Percentiles rank a stretch among this genome's conserved stretches.
Conservation (phyloP, 92 coral and sea anemone species). For the Epizoanthus rinbou region DNA sequence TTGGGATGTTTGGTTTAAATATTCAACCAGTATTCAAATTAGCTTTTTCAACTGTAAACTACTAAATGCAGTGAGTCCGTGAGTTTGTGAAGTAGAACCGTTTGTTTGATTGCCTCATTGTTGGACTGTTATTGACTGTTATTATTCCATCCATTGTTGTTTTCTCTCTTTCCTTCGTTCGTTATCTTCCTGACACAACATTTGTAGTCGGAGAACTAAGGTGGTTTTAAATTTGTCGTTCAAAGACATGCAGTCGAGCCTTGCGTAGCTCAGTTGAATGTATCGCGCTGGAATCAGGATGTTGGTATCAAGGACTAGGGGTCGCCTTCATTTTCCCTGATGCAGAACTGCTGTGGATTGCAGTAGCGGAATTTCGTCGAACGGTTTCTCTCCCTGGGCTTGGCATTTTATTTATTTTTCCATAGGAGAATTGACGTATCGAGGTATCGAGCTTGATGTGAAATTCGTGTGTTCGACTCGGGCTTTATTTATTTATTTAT, state of each 20-base stretch:
- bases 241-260: background rate
- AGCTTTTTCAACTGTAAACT: background rate
- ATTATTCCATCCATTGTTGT: background rate
- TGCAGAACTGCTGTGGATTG: background rate
- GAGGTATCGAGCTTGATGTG: too few species aligned
- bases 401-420: too few species aligned
- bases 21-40: conserved; percentile 1
- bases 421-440: too few species aligned
- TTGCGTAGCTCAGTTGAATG: background rate
- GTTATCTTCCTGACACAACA: background rate
- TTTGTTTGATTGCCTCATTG: background rate
- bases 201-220: background rate
- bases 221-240: too few species aligned
- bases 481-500: too few species aligned
- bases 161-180: background rate
- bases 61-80: background rate
- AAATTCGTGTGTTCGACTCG: too few species aligned
- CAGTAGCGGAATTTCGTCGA: background rate
- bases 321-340: background rate
- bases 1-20: conserved; percentile 4
- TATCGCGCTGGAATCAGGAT: background rate
- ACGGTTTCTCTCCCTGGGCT: too few species aligned
- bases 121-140: background rate
- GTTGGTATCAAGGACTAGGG: background rate
- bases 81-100: background rate